Conservation (phyloP, 2,797 vertebrate species). For the Lophius americanus region DNA sequence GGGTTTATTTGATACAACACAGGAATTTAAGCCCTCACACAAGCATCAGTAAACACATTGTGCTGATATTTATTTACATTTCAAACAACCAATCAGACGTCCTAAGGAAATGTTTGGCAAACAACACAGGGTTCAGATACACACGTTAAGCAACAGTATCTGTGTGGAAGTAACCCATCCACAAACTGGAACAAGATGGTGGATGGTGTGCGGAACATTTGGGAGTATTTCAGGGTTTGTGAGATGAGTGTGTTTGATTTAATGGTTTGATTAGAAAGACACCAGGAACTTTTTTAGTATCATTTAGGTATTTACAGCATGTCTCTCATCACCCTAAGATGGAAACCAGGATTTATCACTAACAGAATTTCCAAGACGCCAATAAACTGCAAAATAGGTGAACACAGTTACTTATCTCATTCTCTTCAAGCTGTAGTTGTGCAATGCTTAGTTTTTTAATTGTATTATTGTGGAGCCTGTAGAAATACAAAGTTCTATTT, state of each 20-base stretch:
- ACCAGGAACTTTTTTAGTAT: conserved; percentile 14
- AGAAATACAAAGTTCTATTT: neutral
- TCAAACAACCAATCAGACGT: conserved; percentile 58
- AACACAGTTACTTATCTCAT: neutral
- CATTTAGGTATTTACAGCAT: conserved; percentile 9
- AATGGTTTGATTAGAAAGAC: conserved; percentile 26
- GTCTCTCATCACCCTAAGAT: conserved; percentile 6
- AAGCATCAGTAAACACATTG: conserved; percentile 52
- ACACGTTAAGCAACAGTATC: conserved; percentile 6
- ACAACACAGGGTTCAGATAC: conserved; percentile 1
- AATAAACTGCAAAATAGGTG: conserved; percentile 12
- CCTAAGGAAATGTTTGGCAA: too few species aligned
- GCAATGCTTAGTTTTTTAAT: neutral
- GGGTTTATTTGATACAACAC: conserved; percentile 22
- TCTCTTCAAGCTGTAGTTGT: conserved; percentile 9
- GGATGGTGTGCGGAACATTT: conserved; percentile 12
- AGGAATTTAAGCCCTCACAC: conserved; percentile 53
- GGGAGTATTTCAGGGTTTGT: conserved; percentile 17
- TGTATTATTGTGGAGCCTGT: neutral
- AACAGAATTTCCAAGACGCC: neutral
- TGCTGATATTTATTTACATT: conserved; percentile 27
- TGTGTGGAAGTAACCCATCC: conserved; percentile 10
- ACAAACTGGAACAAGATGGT: conserved; percentile 24
- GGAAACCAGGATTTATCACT: conserved; percentile 11
- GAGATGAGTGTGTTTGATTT: conserved; percentile 15